phyloP scores from a whole-genome alignment of 2,113 vertebrate species.

The Cephalopterus ornatus region DNA sequence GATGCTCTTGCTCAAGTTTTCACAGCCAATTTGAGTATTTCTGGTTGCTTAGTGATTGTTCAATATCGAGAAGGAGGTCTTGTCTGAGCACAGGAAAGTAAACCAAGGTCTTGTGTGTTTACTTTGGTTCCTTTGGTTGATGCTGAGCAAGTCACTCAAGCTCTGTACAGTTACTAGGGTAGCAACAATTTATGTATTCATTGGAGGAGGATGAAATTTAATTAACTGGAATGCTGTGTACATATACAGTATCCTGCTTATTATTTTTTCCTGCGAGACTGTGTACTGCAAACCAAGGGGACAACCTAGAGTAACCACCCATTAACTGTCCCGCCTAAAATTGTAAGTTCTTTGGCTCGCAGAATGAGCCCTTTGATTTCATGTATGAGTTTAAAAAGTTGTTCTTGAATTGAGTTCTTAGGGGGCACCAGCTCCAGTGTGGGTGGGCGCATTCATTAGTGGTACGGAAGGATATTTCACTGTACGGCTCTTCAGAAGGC shows the following conservation, averaged over 20 bases:
- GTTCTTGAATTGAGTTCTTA: conserved; percentile 66
- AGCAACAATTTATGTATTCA: conserved; percentile 26
- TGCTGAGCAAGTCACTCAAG: not conserved
- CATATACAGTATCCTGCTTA: not conserved
- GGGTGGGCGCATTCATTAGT: conserved; percentile 81
- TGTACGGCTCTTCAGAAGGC: conserved; percentile 57
- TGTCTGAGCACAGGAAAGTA: not conserved
- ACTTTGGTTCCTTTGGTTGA: not conserved
- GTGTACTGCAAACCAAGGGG: not conserved
- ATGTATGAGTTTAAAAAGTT: conserved; percentile 56
- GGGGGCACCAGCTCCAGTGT: conserved; percentile 57
- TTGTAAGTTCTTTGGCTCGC: conserved; percentile 23
- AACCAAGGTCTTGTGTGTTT: not conserved
- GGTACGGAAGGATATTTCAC: conserved; percentile 61
- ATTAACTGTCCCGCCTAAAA: conserved; percentile 4
- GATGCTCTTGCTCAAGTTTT: not conserved
- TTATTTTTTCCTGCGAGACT: not conserved
- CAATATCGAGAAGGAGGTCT: not conserved
- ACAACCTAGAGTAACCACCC: not conserved
- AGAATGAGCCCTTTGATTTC: conserved; percentile 70
- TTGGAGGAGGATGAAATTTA: not conserved
- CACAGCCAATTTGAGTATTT: not conserved
- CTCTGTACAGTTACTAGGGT: not conserved
- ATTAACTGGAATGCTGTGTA: conserved; percentile 18
- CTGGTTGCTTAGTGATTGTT: not conserved